Evolutionary conservation across 1,140 invertebrate genomes (phyloP), one percentile per base, ranked within the genome.

Genomic region (Calephelis nemesis): DNA sequence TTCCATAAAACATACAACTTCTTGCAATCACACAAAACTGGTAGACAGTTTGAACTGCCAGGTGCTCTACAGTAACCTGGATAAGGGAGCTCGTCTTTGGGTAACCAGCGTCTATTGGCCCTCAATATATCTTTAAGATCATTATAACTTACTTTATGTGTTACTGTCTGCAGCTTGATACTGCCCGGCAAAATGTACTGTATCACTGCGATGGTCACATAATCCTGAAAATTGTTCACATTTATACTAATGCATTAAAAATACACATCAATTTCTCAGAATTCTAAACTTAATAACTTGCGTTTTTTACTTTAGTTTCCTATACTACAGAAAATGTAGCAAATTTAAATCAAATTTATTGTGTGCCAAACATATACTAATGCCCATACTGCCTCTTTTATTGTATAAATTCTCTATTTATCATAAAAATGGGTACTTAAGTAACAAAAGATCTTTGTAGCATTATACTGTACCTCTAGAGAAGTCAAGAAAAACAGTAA

Each of bases 1-100:
- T 78, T 70, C 86, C 88, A 90, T 58, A 79, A 75, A 69, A 85
- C 71, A 7, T 12, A 65, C 5, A 91, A 69, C 70, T 77, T 81
- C 7, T 83, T 45, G 68, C 88, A 91, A 54, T 91, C 82, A 63
- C 88, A 91, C 7, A 91, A 72, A n/a, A 75, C 58, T n/a, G 83
- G 83, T 7, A 80, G 30, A 48, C 88, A 91, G 11, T 52, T 40
- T 6, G 42, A 66, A 39, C 78, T 81, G 0, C 83, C 85, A 0
- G 88, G 88, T 1, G 81, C 77, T 47, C 88, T 78, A 42, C 88
- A 91, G 68, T 91, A 91, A 0, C 88, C 88, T 7, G 88, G 88
- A 52, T 78, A 91, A 0, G 88, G 88, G 0, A 75, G 70, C 76
- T 91, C 87, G 7, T 75, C 71, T 63, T 71, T 75, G 49, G 77